These are phyloP conservation scores for Flabesymbios commensalis DNA, from an alignment of 2,888 invertebrate genomes.

Conservation along the genomic window DNA sequence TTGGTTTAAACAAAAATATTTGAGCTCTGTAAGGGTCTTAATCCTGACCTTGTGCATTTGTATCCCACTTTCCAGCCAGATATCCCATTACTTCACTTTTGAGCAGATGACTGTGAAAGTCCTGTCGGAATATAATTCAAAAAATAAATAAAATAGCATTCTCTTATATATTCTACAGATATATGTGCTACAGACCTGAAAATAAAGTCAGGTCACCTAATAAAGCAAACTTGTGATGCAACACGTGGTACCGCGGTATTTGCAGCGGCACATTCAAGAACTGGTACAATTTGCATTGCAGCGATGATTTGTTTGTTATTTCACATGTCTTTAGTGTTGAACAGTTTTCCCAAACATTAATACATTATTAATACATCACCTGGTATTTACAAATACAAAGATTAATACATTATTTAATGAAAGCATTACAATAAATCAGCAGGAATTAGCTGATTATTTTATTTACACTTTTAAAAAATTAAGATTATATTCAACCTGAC, in stretches of 20 bases:
- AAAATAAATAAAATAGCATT: background rate
- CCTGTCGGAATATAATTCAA: constrained; percentile 56
- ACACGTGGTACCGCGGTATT: too few relatives aligned
- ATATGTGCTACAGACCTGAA: background rate
- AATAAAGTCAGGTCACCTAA: background rate
- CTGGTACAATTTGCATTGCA: too few relatives aligned
- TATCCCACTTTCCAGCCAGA: constrained; percentile 92
- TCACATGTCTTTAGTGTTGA: too few relatives aligned
- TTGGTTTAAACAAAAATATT: too few relatives aligned
- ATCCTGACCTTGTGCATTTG: constrained; percentile 90
- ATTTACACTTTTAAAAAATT: background rate
- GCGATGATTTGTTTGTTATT: too few relatives aligned
- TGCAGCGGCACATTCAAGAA: too few relatives aligned
- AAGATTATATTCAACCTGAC: background rate
- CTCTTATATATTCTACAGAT: background rate
- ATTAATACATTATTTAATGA: background rate
- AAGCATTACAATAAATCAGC: background rate
- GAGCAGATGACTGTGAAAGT: constrained; percentile 92
- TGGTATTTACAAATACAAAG: background rate
- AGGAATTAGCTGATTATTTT: background rate
- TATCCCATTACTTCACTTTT: constrained; percentile 95
- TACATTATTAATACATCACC: background rate
- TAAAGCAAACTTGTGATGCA: too few relatives aligned
- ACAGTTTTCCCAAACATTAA: too few relatives aligned
- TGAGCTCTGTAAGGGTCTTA: too few relatives aligned